These are phyloP conservation scores for Glyphotaelius pellucidus DNA, from an alignment of 2,888 invertebrate genomes.

Conservation along the genomic window DNA sequence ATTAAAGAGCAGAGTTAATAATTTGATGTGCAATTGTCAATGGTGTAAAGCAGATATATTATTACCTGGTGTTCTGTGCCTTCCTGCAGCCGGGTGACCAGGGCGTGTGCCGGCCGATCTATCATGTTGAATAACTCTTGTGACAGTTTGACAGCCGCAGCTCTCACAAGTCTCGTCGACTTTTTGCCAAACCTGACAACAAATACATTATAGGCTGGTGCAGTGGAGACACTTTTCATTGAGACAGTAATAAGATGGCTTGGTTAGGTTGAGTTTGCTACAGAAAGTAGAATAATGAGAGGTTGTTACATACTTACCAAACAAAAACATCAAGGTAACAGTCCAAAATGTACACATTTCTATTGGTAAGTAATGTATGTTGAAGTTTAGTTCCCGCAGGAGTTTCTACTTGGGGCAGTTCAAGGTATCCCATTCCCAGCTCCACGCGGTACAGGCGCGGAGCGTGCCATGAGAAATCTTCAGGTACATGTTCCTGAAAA, in stretches of 20 bases:
- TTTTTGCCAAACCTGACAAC: slow-evolving; percentile 94
- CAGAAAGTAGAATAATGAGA: background rate
- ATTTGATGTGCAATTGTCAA: background rate
- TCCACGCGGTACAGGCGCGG: slow-evolving; percentile 96
- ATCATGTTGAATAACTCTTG: slow-evolving; percentile 98
- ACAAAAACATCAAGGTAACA: slow-evolving; percentile 96
- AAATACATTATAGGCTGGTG: background rate
- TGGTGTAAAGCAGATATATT: background rate
- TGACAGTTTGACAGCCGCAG: slow-evolving; percentile 97
- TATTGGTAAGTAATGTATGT: slow-evolving; percentile 88
- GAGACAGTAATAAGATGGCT: no score
- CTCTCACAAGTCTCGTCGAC: slow-evolving; percentile 95
- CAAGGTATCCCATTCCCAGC: slow-evolving; percentile 98
- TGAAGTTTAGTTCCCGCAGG: slow-evolving; percentile 84
- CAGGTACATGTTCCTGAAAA: slow-evolving; percentile 84
- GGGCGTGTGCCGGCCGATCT: slow-evolving; percentile 89
- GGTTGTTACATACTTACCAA: slow-evolving; percentile 81
- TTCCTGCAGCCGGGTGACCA: slow-evolving; percentile 93
- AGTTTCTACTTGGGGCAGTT: slow-evolving; percentile 94
- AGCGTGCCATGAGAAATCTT: slow-evolving; percentile 80
- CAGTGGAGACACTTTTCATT: background rate
- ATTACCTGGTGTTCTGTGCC: slow-evolving; percentile 90
- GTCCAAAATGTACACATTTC: slow-evolving; percentile 97
- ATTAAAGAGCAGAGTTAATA: no score
- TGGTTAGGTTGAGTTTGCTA: background rate